These are phyloP conservation scores for Sander lucioperca DNA, from an alignment of 2,113 vertebrate species.

Conservation along the genomic window DNA sequence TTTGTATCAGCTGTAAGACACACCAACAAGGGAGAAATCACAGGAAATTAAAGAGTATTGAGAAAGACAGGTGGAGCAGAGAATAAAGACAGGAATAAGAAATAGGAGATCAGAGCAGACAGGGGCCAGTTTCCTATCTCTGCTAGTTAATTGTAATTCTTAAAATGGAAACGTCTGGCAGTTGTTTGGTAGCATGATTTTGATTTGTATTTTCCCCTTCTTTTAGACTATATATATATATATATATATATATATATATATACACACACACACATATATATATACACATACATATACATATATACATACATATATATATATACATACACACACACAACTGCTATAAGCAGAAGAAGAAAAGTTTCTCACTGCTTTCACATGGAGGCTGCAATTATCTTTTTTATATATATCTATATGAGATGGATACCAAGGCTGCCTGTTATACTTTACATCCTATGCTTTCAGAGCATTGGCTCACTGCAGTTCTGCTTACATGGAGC, in stretches of 20 bases:
- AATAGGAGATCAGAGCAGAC: constrained; percentile 59
- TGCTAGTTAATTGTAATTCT: constrained; percentile 9
- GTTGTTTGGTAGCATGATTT: neutral
- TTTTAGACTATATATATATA: neutral
- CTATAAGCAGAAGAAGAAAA: neutral
- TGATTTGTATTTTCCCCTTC: constrained; percentile 2
- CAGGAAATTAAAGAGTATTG: constrained; percentile 84
- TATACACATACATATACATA: no score
- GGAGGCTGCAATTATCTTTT: neutral
- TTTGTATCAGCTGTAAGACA: constrained; percentile 77
- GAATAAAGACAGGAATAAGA: constrained; percentile 61
- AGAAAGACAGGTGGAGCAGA: constrained; percentile 82
- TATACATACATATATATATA: neutral
- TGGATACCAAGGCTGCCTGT: neutral
- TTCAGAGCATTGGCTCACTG: neutral
- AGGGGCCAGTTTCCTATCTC: neutral
- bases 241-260: neutral
- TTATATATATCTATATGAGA: neutral
- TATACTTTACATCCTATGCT: neutral
- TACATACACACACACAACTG: no score
- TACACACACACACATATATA: no score
- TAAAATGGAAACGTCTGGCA: constrained; percentile 16
- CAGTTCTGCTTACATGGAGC: neutral
- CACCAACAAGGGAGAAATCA: constrained; percentile 84
- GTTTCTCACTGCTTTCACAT: neutral